Percentiles rank a stretch among this genome's conserved stretches.
Conservation (phyloP, 2,797 vertebrate species). For the Hemitrygon akajei region DNA sequence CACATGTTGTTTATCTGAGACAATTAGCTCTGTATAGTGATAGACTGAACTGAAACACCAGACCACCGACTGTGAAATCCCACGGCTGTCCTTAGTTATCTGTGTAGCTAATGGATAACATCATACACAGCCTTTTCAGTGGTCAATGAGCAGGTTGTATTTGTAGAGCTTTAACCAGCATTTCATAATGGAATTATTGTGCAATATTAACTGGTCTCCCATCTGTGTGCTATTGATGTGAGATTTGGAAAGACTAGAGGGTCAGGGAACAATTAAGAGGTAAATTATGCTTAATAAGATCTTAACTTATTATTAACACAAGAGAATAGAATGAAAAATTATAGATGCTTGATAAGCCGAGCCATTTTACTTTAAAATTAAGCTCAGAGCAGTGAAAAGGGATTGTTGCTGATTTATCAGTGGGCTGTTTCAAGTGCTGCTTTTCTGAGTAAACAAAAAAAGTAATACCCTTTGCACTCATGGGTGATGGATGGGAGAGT, state of each 20-base stretch:
- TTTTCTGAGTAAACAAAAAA: neutral
- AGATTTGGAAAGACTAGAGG: neutral
- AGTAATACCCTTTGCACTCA: neutral
- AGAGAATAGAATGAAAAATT: neutral
- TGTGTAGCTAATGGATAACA: neutral
- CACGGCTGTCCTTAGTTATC: neutral
- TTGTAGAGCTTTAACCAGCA: neutral
- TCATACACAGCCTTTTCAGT: neutral
- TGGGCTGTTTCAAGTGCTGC: neutral
- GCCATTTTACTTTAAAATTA: neutral
- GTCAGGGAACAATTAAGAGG: neutral
- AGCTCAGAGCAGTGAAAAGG: neutral
- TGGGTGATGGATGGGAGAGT: slow-evolving; percentile 15
- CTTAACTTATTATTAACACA: neutral
- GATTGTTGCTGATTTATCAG: neutral
- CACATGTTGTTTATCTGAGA: neutral
- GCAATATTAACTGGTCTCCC: neutral
- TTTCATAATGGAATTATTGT: neutral
- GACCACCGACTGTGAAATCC: neutral
- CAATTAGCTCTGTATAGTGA: neutral
- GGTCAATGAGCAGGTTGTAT: neutral
- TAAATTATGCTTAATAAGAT: neutral
- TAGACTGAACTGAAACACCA: neutral
- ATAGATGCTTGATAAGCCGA: neutral
- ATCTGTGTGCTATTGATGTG: neutral